phyloP scores from a whole-genome alignment of 2,797 vertebrate genomes.

The Taenioides sp. region DNA sequence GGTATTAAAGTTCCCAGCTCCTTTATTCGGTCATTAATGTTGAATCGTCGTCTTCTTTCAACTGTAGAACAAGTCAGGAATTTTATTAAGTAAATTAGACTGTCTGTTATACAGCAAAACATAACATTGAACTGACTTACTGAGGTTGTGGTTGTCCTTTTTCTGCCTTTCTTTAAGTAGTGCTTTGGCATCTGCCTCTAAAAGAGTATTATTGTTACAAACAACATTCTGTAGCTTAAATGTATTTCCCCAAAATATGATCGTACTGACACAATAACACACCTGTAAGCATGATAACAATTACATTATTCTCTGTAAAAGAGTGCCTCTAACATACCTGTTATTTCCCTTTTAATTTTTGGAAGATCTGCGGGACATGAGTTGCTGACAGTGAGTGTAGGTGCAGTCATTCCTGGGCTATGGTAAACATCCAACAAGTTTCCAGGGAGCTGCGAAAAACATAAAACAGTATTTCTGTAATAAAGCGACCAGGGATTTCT shows the following conservation, averaged over 20 bases:
- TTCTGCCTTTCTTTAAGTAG: conserved; percentile 89
- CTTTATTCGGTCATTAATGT: conserved; percentile 93
- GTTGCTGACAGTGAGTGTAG: conserved; percentile 86
- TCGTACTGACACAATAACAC: conserved; percentile 1
- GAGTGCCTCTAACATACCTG: conserved; percentile 41
- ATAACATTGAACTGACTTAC: conserved; percentile 68
- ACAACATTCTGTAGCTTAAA: neutral
- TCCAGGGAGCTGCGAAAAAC: conserved; percentile 81
- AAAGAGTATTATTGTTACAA: conserved; percentile 30
- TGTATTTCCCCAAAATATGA: neutral
- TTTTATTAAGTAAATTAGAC: neutral
- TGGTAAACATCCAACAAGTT: conserved; percentile 88
- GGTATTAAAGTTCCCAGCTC: conserved; percentile 89
- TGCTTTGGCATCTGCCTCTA: conserved; percentile 80
- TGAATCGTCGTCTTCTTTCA: conserved; percentile 89
- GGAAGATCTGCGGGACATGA: conserved; percentile 92
- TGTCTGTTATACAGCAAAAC: neutral
- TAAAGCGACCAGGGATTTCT: neutral
- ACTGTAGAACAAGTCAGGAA: conserved; percentile 67
- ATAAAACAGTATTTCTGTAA: conserved; percentile 13
- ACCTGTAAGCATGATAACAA: conserved; percentile 15
- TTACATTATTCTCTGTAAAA: neutral
- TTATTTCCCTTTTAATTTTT: conserved; percentile 86
- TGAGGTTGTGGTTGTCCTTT: conserved; percentile 93
- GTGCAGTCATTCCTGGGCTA: conserved; percentile 78